phyloP scores from a whole-genome alignment of 2,797 vertebrate species.

The Phrynocephalus forsythii region DNA sequence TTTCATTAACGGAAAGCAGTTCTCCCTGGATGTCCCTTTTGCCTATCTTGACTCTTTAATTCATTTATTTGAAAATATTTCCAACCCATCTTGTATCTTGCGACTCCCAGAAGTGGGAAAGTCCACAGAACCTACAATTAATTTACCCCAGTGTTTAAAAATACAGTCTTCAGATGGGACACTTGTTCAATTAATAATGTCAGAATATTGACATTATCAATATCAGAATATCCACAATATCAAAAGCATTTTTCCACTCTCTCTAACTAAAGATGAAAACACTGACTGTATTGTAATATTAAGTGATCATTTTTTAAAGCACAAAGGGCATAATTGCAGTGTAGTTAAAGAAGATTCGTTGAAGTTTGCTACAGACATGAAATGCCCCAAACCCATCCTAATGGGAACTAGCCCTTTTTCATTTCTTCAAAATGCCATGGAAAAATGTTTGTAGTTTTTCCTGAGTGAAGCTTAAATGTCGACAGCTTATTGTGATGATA shows the following conservation, averaged over 20 bases:
- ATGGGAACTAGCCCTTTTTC: constrained; percentile 12
- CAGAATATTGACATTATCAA: neutral
- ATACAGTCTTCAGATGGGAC: neutral
- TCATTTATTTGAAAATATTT: constrained; percentile 57
- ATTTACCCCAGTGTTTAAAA: neutral
- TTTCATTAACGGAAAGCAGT: constrained; percentile 52
- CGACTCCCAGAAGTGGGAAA: constrained; percentile 17
- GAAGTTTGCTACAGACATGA: neutral
- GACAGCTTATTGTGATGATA: constrained; percentile 11
- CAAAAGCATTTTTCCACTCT: neutral
- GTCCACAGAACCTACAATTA: constrained; percentile 30
- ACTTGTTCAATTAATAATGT: constrained; percentile 35
- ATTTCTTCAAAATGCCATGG: constrained; percentile 13
- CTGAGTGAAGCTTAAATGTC: neutral
- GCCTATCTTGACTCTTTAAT: constrained; percentile 22
- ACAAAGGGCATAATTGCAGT: too few relatives aligned
- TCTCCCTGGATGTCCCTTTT: neutral
- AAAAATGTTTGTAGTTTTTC: neutral
- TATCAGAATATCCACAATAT: neutral
- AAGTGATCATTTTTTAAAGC: too few relatives aligned
- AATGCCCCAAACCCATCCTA: neutral
- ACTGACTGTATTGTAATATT: neutral
- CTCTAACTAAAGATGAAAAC: neutral
- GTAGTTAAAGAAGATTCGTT: neutral
- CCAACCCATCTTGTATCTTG: constrained; percentile 15